Percentiles rank a stretch among this genome's conserved stretches.
These are phyloP conservation scores for Euspilapteryx auroguttella DNA, from an alignment of 2,888 invertebrate species.

Conservation along the genomic window DNA sequence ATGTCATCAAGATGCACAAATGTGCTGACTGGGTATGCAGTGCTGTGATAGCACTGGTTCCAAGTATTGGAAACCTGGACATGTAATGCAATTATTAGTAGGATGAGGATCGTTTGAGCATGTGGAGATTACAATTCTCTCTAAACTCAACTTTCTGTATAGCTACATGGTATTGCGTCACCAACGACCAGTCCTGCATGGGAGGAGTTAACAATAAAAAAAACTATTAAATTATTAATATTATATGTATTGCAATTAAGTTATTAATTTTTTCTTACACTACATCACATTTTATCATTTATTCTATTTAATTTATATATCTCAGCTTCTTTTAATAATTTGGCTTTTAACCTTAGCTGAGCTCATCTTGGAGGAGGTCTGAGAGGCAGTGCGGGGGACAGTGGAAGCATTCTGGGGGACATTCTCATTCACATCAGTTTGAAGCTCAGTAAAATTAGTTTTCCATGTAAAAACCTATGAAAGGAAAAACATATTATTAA, in stretches of 20 bases:
- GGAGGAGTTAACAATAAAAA: too few relatives aligned
- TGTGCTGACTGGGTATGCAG: slow-evolving; percentile 32
- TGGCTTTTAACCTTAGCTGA: slow-evolving; percentile 1
- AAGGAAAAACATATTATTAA: slow-evolving; percentile 4
- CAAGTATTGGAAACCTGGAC: slow-evolving; percentile 42
- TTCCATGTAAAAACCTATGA: slow-evolving; percentile 56
- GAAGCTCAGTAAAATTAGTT: slow-evolving; percentile 47
- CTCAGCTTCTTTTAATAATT: too few relatives aligned
- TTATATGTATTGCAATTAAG: too few relatives aligned
- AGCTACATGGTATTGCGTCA: slow-evolving; percentile 25
- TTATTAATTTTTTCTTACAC: too few relatives aligned
- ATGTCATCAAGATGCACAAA: slow-evolving; percentile 38
- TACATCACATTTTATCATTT: slow-evolving; percentile 6
- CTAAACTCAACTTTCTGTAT: slow-evolving; percentile 37
- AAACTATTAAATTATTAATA: slow-evolving; percentile 3
- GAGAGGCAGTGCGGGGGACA: slow-evolving; percentile 16
- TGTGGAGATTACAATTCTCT: slow-evolving; percentile 22
- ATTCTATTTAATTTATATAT: too few relatives aligned
- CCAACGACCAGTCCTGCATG: slow-evolving; percentile 25
- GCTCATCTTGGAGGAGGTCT: slow-evolving; percentile 6
- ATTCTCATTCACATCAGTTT: slow-evolving; percentile 33
- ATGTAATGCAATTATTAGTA: too few relatives aligned
- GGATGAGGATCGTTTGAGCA: slow-evolving; percentile 18
- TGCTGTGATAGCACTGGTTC: slow-evolving; percentile 47
- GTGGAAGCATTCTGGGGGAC: slow-evolving; percentile 17